Conservation (phyloP, 1,140 invertebrate genomes). For the Oryctes rhinoceros region DNA sequence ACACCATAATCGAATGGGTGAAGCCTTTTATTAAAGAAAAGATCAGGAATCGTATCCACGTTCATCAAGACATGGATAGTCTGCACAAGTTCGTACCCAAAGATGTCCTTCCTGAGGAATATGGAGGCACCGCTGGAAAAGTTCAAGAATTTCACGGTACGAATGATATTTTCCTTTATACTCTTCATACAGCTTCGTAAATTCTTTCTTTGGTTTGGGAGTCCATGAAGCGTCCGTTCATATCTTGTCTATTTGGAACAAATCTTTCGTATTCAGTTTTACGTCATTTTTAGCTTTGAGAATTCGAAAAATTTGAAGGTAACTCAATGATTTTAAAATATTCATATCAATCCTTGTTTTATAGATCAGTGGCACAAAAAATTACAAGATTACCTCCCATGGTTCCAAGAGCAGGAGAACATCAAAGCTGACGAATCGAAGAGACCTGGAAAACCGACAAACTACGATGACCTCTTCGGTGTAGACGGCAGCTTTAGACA, state of each 20-base stretch:
- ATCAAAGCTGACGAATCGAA: slow-evolving; percentile 78
- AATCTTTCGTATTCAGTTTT: no score
- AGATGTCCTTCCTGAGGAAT: slow-evolving; percentile 81
- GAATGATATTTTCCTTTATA: not conserved
- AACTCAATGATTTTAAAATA: not conserved
- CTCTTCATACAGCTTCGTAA: not conserved
- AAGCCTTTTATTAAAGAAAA: slow-evolving; percentile 88
- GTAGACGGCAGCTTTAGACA: slow-evolving; percentile 84
- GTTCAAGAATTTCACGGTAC: slow-evolving; percentile 75
- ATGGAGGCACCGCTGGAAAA: slow-evolving; percentile 77
- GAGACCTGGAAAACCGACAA: slow-evolving; percentile 80
- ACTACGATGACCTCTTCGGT: slow-evolving; percentile 81
- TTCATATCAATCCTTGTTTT: slow-evolving; percentile 41
- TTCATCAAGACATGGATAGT: slow-evolving; percentile 74
- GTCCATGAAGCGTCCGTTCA: no score
- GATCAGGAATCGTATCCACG: slow-evolving; percentile 80
- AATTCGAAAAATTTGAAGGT: no score
- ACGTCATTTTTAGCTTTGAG: no score
- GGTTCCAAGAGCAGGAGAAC: slow-evolving; percentile 78
- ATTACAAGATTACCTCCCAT: slow-evolving; percentile 74
- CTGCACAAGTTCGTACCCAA: slow-evolving; percentile 80
- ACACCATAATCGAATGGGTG: slow-evolving; percentile 82
- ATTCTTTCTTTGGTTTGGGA: no score
- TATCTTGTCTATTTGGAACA: no score
- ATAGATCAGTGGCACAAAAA: slow-evolving; percentile 78